phyloP scores from a whole-genome alignment of 2,113 vertebrate species.

The human (Homo sapiens) region DNA sequence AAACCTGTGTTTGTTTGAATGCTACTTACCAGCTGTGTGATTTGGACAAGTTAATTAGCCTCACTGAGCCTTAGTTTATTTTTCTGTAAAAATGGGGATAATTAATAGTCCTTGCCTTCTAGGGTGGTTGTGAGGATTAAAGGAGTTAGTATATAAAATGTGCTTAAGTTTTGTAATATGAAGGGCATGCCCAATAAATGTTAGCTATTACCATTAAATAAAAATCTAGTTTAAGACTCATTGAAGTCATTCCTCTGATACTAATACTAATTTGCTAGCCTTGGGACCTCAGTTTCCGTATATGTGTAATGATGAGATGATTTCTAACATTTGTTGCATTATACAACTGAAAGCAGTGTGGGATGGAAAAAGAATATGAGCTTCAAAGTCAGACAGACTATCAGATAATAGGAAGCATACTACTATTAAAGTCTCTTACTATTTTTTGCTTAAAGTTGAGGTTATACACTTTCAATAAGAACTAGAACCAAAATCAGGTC shows the following conservation, averaged over 20 bases:
- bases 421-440: not conserved
- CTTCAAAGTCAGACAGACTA: not conserved
- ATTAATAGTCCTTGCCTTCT: not conserved
- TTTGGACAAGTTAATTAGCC: not conserved
- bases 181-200: not conserved
- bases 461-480: not conserved
- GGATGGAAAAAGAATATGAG: not conserved
- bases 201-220: not conserved
- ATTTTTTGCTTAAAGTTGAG: conserved; percentile 26
- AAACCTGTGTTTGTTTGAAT: not conserved
- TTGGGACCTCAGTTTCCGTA: not conserved
- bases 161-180: not conserved
- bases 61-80: conserved; percentile 30
- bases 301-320: not conserved
- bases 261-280: not conserved
- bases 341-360: not conserved
- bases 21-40: not conserved
- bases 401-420: not conserved
- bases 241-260: not conserved
- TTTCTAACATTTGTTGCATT: not conserved
- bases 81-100: conserved; percentile 30
- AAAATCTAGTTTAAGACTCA: not conserved
- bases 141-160: conserved; percentile 1
- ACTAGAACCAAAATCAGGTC: conserved; percentile 18
- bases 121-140: not conserved